A percentile compares a stretch with the other conserved stretches of the same genome.
phyloP scores from a whole-genome alignment of 1,140 invertebrate species.

The Caenorhabditis inopinata region DNA sequence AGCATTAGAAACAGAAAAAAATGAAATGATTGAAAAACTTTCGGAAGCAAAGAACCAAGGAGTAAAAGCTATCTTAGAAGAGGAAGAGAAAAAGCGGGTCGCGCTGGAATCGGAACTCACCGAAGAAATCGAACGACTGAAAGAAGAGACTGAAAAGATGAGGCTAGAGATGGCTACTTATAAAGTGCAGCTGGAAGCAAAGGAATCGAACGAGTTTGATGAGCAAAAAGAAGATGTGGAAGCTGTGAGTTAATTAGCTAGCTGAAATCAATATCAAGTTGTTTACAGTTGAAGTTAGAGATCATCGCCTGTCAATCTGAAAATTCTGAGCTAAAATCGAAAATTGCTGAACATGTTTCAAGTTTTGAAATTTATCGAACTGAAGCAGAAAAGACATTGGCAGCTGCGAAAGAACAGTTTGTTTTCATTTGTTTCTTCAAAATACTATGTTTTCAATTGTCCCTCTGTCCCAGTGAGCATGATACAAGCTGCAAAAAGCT shows the following conservation, averaged over 20 bases:
- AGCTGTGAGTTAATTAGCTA: too few species aligned
- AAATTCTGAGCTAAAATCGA: neutral
- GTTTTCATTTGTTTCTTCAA: neutral
- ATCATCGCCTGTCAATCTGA: neutral
- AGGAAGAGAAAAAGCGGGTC: neutral
- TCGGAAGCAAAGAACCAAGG: conserved; percentile 62
- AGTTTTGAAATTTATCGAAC: neutral
- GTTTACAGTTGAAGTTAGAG: conserved; percentile 14
- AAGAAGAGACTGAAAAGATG: conserved; percentile 23
- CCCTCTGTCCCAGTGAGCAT: too few species aligned
- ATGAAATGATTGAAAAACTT: conserved; percentile 63
- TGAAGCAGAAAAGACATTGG: conserved; percentile 10
- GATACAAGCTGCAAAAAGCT: too few species aligned
- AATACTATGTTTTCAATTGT: too few species aligned
- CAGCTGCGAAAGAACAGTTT: neutral
- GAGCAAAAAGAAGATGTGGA: conserved; percentile 29
- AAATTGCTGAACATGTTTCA: neutral
- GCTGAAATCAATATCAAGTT: too few species aligned
- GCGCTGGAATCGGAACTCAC: neutral
- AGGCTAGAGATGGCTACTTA: neutral
- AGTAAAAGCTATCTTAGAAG: conserved; percentile 42
- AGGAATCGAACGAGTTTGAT: neutral
- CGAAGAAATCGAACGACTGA: conserved; percentile 20
- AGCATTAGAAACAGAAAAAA: conserved; percentile 59
- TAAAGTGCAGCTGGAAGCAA: neutral